Evolutionary conservation across 2,797 vertebrate species (phyloP), one percentile per base, ranked within the genome.

Genomic region (Pseudocheirus occidentalis): DNA sequence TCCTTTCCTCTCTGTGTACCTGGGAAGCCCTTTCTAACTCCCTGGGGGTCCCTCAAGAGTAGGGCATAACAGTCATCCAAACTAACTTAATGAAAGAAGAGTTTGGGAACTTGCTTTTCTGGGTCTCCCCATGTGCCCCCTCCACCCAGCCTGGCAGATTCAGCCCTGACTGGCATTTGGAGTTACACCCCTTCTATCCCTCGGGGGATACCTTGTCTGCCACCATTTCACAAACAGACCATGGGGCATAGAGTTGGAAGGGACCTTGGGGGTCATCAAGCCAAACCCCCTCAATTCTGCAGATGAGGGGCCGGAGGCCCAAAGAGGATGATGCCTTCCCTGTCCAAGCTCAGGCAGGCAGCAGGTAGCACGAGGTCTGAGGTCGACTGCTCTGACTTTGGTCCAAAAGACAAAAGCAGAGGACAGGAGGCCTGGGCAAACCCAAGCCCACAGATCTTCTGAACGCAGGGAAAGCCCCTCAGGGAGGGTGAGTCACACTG

Each of bases 11-110:
- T 66, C 34, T 53, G 93, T 92, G 95, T 89, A 95, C 46, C 94
- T 94, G 87, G 95, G 7, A 29, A 97, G 56, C 29, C 62, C 96
- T 90, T 95, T 55, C 93, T 89, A 95, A 92, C 66, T 96, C 40
- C 53, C 96, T 95, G 94, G 57, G 73, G 29, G 91, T 66, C 62
- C 93, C 46, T 50, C 53, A 90, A 54, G 46, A 96, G 58, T 28
- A 95, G 57, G 91, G 92, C 57, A 93, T 11, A 66, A 11, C 58
- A 34, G 59, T n/a, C 31, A 66, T 66, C 4, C 5, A 16, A 16
- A 73, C 55, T 93, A 90, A n/a, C 16, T 66, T 59, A 92, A 14
- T 54, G 92, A 95, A 28, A 94, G 55, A 90, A 94, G 62, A 93
- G 62, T 54, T 4, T 94, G 92, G 94, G 92, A 89, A 95, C 97